Percentiles rank a stretch among this genome's conserved stretches.
These are phyloP conservation scores for Entosphenus tridentatus DNA, from an alignment of 2,113 vertebrate genomes.

Conservation along the genomic window DNA sequence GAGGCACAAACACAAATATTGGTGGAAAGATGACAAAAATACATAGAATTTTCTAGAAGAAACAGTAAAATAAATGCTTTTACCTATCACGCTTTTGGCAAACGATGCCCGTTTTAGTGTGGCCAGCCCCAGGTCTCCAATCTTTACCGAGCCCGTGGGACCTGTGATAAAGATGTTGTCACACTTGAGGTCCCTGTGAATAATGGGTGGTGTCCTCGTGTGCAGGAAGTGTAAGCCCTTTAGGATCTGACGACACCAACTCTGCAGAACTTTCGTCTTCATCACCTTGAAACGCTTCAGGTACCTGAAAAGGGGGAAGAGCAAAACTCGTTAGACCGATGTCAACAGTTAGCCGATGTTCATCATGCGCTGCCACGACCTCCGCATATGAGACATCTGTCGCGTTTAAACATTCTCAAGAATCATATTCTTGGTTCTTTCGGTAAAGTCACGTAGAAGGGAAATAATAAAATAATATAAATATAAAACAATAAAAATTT, in stretches of 20 bases:
- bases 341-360: neutral
- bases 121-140: slow-evolving; percentile 69
- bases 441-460: no score
- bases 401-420: no score
- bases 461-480: no score
- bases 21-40: neutral
- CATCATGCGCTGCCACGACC: no score
- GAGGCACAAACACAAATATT: neutral
- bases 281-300: slow-evolving; percentile 90
- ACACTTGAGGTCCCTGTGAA: slow-evolving; percentile 78
- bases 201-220: slow-evolving; percentile 69
- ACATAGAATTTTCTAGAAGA: slow-evolving; percentile 4
- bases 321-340: neutral
- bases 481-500: no score
- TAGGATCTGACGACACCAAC: slow-evolving; percentile 80
- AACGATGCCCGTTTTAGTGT: slow-evolving; percentile 82
- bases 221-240: slow-evolving; percentile 86
- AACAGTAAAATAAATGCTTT: slow-evolving; percentile 12
- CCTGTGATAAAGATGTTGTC: slow-evolving; percentile 97
- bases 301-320: slow-evolving; percentile 30
- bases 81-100: slow-evolving; percentile 87
- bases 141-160: slow-evolving; percentile 81
- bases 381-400: no score
- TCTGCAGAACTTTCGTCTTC: slow-evolving; percentile 82
- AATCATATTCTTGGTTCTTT: no score